A percentile compares a stretch with the other conserved stretches of the same genome.
Conservation (phyloP, 1,140 invertebrate genomes). For the Cardiocondyla obscurior region DNA sequence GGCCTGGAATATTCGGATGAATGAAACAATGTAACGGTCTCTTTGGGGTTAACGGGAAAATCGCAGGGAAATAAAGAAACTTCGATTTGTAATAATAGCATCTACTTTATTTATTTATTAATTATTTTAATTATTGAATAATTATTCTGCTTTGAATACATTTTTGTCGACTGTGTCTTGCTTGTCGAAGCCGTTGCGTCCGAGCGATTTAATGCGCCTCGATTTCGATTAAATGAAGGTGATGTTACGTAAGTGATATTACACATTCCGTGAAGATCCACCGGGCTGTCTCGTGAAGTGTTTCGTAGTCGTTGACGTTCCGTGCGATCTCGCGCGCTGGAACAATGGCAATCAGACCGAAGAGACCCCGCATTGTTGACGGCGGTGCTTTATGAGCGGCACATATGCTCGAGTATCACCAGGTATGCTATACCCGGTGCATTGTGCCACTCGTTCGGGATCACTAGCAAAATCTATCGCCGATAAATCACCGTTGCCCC, state of each 20-base stretch:
- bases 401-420: constrained; percentile 63
- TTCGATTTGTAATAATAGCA: background rate
- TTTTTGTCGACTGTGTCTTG: background rate
- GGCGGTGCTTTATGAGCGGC: constrained; percentile 68
- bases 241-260: constrained; percentile 18
- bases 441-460: constrained; percentile 17
- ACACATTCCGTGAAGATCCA: constrained; percentile 2
- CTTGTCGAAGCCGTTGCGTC: background rate
- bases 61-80: background rate
- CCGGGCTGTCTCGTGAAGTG: background rate
- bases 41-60: background rate
- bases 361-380: constrained; percentile 66
- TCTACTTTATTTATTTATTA: background rate
- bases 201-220: background rate
- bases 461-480: constrained; percentile 27
- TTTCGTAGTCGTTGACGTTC: constrained; percentile 47
- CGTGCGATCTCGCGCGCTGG: constrained; percentile 33
- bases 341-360: constrained; percentile 71
- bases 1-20: background rate
- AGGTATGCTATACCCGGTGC: constrained; percentile 30
- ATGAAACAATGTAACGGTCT: background rate
- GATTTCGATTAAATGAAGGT: background rate
- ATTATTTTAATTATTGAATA: background rate
- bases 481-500: constrained; percentile 57
- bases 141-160: background rate